Evolutionary conservation across 1,140 invertebrate species (phyloP).

Genomic region (Eurosta solidaginis): DNA sequence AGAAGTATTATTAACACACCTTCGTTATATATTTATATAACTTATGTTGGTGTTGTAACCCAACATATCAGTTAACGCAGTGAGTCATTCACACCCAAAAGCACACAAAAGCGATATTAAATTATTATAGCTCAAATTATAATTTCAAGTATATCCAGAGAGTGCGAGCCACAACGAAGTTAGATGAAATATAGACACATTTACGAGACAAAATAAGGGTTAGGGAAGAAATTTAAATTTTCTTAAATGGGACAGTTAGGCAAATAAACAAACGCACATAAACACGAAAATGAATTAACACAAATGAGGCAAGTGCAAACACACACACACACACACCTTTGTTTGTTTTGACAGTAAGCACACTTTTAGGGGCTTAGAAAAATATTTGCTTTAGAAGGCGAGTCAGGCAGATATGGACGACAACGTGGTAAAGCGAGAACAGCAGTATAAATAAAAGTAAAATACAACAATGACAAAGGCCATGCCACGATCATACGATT

Average conservation of each 20-base stretch:
- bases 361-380: not conserved
- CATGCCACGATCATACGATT: not conserved
- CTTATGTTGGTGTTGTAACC: not conserved
- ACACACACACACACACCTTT: not conserved
- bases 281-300: too few species aligned
- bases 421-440: not conserved
- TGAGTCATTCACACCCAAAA: not conserved
- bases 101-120: not conserved
- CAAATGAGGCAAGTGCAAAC: not conserved
- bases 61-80: not conserved
- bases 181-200: too few species aligned
- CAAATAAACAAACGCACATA: not conserved
- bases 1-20: not conserved
- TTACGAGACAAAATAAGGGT: not conserved
- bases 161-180: not conserved
- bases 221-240: not conserved
- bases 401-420: not conserved
- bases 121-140: not conserved
- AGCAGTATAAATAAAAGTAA: too few species aligned
- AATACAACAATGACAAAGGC: not conserved
- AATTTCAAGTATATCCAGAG: not conserved
- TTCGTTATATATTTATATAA: not conserved
- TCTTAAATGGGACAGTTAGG: not conserved
- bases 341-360: slow-evolving; percentile 12
- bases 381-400: not conserved